phyloP scores from a whole-genome alignment of 2,888 invertebrate genomes.

The Agriopis leucophaearia region DNA sequence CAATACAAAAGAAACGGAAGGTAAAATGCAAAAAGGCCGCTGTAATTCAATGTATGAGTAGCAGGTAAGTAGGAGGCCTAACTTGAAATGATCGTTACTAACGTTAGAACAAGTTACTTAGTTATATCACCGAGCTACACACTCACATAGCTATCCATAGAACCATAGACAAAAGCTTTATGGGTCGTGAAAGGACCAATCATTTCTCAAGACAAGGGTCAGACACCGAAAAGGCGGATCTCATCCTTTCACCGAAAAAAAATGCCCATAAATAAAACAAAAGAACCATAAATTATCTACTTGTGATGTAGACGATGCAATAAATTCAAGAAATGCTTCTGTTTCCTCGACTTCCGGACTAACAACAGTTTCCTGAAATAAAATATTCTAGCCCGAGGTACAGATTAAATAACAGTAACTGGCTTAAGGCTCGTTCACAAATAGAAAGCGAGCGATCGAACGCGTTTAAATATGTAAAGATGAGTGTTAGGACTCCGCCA shows the following conservation, averaged over 20 bases:
- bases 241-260: constrained; percentile 28
- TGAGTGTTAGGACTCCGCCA: neutral
- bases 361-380: neutral
- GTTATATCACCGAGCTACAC: neutral
- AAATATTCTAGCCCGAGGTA: constrained; percentile 6
- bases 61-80: too few species aligned
- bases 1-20: too few species aligned
- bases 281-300: constrained; percentile 20
- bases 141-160: neutral
- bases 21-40: too few species aligned
- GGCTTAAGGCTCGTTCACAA: neutral
- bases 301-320: constrained; percentile 15
- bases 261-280: constrained; percentile 25
- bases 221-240: constrained; percentile 32
- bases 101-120: too few species aligned
- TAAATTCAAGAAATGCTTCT: constrained; percentile 13
- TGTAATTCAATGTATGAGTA: too few species aligned
- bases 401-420: neutral
- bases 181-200: constrained; percentile 19
- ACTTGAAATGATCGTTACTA: too few species aligned
- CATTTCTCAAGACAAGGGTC: constrained; percentile 25
- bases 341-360: constrained; percentile 1
- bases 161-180: constrained; percentile 9
- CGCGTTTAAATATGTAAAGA: neutral
- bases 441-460: neutral